Conservation (phyloP, 1,140 invertebrate genomes). For the Drosophila setifemur region DNA sequence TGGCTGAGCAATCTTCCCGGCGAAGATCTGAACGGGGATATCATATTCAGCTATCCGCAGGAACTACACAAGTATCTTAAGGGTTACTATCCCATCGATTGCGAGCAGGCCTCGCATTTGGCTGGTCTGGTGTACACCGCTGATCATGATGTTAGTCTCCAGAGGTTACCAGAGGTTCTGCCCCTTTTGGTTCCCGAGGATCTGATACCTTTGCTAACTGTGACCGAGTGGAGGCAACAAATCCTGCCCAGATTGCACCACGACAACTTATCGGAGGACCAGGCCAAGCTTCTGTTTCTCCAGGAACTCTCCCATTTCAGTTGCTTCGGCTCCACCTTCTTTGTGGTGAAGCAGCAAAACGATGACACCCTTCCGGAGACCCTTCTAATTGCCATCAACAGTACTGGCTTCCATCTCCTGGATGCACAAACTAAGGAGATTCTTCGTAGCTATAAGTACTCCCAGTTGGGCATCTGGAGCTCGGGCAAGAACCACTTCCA, state of each 20-base stretch:
- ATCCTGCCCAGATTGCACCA: constrained; percentile 85
- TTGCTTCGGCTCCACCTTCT: constrained; percentile 98
- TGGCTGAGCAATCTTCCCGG: constrained; percentile 95
- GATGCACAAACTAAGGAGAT: constrained; percentile 92
- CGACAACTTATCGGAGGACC: constrained; percentile 84
- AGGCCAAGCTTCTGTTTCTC: constrained; percentile 93
- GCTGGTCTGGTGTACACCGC: constrained; percentile 90
- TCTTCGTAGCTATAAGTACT: constrained; percentile 89
- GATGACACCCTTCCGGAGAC: constrained; percentile 92
- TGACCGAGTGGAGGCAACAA: constrained; percentile 92
- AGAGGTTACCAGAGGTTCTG: constrained; percentile 86
- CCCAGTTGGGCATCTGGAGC: constrained; percentile 95
- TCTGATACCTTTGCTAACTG: constrained; percentile 87
- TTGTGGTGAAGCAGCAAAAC: constrained; percentile 95
- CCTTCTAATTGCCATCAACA: constrained; percentile 95
- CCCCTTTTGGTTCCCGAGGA: constrained; percentile 92
- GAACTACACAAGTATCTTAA: constrained; percentile 96
- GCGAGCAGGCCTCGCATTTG: constrained; percentile 90
- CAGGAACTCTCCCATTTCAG: constrained; percentile 90
- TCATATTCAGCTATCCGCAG: constrained; percentile 97
- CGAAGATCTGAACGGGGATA: constrained; percentile 93
- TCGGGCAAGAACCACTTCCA: constrained; percentile 97
- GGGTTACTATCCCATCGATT: constrained; percentile 92
- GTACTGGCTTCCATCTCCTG: constrained; percentile 94
- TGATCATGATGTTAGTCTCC: constrained; percentile 85